Conservation (phyloP, 2,888 invertebrate species). For the Leptarthrus brevirostris region DNA sequence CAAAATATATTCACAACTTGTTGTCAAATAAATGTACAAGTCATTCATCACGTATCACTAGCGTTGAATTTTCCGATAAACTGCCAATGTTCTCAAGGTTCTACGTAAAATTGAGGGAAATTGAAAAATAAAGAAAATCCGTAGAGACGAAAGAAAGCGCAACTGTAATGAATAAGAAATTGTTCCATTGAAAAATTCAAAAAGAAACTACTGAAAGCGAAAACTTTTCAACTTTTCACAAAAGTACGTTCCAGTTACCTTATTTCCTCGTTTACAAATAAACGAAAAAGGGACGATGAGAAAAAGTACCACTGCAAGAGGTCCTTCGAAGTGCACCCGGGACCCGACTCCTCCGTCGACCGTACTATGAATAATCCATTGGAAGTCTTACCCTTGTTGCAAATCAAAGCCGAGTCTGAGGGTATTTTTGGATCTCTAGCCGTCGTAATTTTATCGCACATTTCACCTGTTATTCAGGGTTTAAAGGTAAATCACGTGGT, state of each 20-base stretch:
- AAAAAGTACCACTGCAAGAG: neutral
- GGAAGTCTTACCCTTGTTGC: conserved; percentile 3
- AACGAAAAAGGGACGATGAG: neutral
- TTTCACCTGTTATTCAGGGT: conserved; percentile 23
- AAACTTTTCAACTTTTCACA: conserved; percentile 31
- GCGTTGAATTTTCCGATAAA: neutral
- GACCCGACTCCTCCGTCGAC: conserved; percentile 12
- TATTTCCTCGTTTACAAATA: conserved; percentile 25
- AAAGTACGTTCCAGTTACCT: conserved; percentile 45
- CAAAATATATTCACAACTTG: too few relatives aligned
- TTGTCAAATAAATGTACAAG: too few relatives aligned
- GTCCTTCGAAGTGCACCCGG: neutral
- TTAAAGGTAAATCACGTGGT: conserved; percentile 46
- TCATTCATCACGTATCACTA: too few relatives aligned
- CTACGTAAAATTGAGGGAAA: neutral
- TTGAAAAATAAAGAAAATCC: conserved; percentile 2
- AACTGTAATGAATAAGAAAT: conserved; percentile 34
- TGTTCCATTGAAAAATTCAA: conserved; percentile 17
- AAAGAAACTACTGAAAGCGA: conserved; percentile 27
- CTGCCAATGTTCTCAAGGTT: conserved; percentile 1
- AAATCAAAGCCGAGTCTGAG: conserved; percentile 18
- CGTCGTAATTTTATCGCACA: neutral
- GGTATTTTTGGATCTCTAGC: neutral
- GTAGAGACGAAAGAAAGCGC: conserved; percentile 2
- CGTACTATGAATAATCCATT: conserved; percentile 34